Evolutionary conservation across 2,797 vertebrate genomes (phyloP), one percentile per base, ranked within the genome.

Genomic region (Sebastes iracundus): DNA sequence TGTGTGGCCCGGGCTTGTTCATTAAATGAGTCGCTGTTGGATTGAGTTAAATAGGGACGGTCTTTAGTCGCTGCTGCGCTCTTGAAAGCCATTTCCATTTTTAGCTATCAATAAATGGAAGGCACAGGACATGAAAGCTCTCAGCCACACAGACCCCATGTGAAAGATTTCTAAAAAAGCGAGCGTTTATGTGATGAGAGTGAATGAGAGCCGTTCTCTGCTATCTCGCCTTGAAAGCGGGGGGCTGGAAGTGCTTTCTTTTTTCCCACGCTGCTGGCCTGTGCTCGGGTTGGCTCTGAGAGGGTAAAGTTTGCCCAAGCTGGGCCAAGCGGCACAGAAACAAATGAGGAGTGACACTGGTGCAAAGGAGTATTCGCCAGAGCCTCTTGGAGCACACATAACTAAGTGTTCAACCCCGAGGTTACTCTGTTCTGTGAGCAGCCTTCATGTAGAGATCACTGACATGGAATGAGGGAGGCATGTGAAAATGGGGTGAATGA

Each of bases 301-400:
- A 88, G 68, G 81, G 79, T 78, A 83, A 90, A 90, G 80, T 93
- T 90, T 91, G 84, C 91, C 90, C 88, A 76, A 84, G 90, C 90
- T 81, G 91, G 89, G 88, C 92, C 87, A 87, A 93, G 92, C 66
- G 83, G 84, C 91, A 89, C 93, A 93, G 95, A 96, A 96, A 96
- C 95, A 96, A 97, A 97, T 96, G 95, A 94, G 94, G 95, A 96
- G 94, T 96, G 97, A 96, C 96, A 97, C 91, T 89, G 94, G 94
- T 92, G 95, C 91, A 92, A 95, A 95, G 93, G 92, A 95, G 94
- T 87, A 92, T 93, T 95, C 82, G 92, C 81, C 92, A 75, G 94
- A 94, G 95, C 94, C 92, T 95, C 95, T 93, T 94, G 81, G 79
- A 94, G 94, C 95, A 92, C 95, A 94, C 95, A 96, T 93, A 95